Evolutionary conservation across 2,797 vertebrate genomes (phyloP).

Genomic region (Pitangus sulphuratus): DNA sequence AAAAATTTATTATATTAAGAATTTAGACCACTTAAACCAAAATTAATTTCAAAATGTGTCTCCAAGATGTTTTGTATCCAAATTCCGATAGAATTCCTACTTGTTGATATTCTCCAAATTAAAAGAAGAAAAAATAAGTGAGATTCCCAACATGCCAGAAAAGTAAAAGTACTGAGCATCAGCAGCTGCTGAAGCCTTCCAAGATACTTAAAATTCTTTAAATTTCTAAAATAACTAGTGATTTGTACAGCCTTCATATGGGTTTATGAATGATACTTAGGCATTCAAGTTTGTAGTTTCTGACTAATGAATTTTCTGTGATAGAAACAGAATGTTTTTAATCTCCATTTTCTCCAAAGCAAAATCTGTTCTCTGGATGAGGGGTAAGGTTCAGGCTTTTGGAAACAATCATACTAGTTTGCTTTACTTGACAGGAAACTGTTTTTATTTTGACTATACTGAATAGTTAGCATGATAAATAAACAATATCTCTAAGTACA

Average conservation of each 20-base stretch:
- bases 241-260: not conserved
- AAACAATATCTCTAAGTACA: not conserved
- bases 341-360: not conserved
- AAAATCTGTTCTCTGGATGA: not conserved
- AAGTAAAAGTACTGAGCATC: not conserved
- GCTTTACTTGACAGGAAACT: not conserved
- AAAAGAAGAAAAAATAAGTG: not conserved
- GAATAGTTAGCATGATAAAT: not conserved
- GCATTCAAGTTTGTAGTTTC: not conserved
- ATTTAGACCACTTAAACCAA: not conserved
- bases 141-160: not conserved
- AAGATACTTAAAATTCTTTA: not conserved
- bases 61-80: not conserved
- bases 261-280: not conserved
- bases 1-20: not conserved
- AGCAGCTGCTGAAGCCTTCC: not conserved
- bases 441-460: not conserved
- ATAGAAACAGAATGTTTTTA: constrained; percentile 6
- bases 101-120: not conserved
- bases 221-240: not conserved
- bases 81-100: not conserved
- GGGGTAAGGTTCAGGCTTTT: not conserved
- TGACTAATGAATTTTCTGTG: not conserved
- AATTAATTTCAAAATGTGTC: not conserved
- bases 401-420: not conserved